Evolutionary conservation across 2,113 vertebrate species (phyloP).

Genomic region (Pholis gunnellus): DNA sequence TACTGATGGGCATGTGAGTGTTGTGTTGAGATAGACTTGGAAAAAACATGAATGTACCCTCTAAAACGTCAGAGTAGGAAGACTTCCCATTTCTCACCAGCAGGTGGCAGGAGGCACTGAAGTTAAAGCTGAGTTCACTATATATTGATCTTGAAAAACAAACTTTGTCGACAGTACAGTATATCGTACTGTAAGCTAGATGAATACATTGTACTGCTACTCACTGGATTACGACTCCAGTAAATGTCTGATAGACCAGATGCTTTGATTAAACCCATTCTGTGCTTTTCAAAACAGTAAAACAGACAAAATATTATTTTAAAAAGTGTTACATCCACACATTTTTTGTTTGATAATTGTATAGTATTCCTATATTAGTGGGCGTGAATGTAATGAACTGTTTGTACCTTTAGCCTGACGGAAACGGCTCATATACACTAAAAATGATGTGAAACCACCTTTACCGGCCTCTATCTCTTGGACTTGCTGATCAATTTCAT

Average conservation of each 20-base stretch:
- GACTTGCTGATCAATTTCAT: constrained; percentile 5
- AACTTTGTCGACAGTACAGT: not conserved
- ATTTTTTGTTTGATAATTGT: not conserved
- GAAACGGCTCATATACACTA: not conserved
- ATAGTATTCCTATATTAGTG: not conserved
- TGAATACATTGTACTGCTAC: not conserved
- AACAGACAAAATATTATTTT: not conserved
- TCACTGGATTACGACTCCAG: not conserved
- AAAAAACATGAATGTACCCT: no score
- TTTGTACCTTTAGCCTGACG: not conserved
- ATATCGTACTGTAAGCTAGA: not conserved
- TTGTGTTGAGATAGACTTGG: not conserved
- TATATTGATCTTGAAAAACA: constrained; percentile 12
- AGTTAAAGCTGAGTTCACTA: constrained; percentile 15
- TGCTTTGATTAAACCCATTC: not conserved
- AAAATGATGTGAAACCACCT: not conserved
- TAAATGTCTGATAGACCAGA: not conserved
- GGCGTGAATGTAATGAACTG: not conserved
- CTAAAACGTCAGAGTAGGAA: not conserved
- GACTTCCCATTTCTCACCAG: constrained; percentile 51
- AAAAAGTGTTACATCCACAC: not conserved
- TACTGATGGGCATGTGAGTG: not conserved
- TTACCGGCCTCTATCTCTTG: not conserved
- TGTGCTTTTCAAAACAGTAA: not conserved
- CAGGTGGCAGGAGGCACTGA: constrained; percentile 78